Percentiles rank a stretch among this genome's conserved stretches.
phyloP scores from a whole-genome alignment of 2,113 vertebrate species.

The Aegithalos caudatus region DNA sequence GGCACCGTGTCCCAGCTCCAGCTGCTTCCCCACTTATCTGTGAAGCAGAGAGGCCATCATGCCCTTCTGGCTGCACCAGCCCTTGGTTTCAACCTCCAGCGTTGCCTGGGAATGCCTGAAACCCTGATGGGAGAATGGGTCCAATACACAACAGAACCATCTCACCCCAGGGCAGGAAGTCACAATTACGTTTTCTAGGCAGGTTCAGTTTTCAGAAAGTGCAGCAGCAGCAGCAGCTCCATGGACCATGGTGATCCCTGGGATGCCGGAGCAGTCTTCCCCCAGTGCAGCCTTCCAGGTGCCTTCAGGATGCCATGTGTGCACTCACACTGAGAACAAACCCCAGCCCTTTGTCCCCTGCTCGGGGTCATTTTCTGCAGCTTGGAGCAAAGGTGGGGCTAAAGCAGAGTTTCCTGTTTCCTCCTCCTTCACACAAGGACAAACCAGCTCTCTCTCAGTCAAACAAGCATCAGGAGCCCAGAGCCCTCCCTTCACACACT shows the following conservation, averaged over 20 bases:
- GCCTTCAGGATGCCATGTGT: neutral
- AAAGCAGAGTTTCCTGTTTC: neutral
- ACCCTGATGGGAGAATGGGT: neutral
- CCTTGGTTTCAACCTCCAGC: neutral
- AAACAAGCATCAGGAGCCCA: neutral
- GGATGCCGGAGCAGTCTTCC: neutral
- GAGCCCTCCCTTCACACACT: neutral
- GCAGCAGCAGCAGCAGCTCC: neutral
- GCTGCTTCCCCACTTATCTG: neutral
- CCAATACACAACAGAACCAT: accelerated
- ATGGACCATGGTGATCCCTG: accelerated
- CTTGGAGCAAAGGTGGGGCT: neutral
- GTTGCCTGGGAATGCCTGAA: neutral
- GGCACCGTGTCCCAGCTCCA: neutral
- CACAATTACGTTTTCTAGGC: accelerated
- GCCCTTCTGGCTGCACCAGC: neutral
- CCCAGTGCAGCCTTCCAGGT: neutral
- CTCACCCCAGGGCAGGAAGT: neutral
- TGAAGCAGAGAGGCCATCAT: neutral
- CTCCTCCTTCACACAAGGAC: neutral
- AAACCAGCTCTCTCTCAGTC: neutral
- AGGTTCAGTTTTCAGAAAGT: neutral
- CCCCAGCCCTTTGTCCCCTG: neutral
- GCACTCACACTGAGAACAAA: neutral
- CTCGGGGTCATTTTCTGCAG: neutral